These are phyloP conservation scores for Diogma glabrata DNA, from an alignment of 2,888 invertebrate species.

Conservation along the genomic window DNA sequence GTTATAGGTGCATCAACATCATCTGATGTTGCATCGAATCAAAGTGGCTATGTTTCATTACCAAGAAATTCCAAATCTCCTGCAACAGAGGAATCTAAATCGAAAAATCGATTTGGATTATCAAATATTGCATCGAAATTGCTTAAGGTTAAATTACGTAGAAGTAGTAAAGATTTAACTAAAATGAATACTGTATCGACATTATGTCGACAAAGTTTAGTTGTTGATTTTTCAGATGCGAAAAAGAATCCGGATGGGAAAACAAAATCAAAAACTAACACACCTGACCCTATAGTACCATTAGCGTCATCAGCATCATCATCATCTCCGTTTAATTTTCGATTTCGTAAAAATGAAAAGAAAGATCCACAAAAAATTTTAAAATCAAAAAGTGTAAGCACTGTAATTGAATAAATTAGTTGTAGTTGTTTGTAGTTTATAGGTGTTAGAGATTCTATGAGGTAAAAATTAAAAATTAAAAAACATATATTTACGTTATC, in stretches of 20 bases:
- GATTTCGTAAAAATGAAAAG: not conserved
- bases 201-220: conserved; percentile 62
- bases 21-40: conserved; percentile 24
- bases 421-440: too few species aligned
- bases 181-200: conserved; percentile 52
- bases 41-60: conserved; percentile 40
- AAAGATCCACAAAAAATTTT: conserved; percentile 1
- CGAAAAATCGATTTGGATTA: conserved; percentile 38
- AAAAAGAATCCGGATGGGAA: not conserved
- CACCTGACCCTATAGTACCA: not conserved
- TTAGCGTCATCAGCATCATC: not conserved
- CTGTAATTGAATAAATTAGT: not conserved
- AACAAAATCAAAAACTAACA: too few species aligned
- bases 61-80: conserved; percentile 35
- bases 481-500: too few species aligned
- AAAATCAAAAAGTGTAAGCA: conserved; percentile 7
- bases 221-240: conserved; percentile 43
- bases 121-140: conserved; percentile 49
- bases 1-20: conserved; percentile 43
- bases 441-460: too few species aligned
- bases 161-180: conserved; percentile 23
- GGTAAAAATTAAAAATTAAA: too few species aligned
- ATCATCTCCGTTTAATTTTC: not conserved
- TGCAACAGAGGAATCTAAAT: conserved; percentile 22
- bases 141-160: conserved; percentile 42